Base-by-base conservation (phyloP, 2,797 vertebrate species). In the Chelidonichthys spinosus region DNA sequence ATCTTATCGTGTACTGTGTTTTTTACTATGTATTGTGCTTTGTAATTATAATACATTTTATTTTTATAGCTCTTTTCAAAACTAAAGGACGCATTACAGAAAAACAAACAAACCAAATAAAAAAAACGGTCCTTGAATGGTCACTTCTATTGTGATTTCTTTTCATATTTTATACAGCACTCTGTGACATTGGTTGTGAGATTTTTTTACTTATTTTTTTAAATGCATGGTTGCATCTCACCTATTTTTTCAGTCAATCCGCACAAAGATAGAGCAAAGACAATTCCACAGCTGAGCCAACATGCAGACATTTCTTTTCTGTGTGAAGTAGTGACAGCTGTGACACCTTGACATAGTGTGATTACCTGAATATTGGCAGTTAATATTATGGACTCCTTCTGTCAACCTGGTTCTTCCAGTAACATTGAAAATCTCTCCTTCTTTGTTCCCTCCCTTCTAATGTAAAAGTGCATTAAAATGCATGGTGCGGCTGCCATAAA, bases 391-490 rank as follows among this genome's bases (percentile, higher is more conserved):
- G 37, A 17, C 59, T 63, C 66, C 76, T 72, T 55, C 74, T 46
- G 52, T 84, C 74, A 82, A 84, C 82, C 73, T 82, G 80, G 72
- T 85, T 87, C 68, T 78, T 63, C 67, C 81, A 86, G 81, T 63
- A 83, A 84, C 83, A 87, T 78, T 70, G 69, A 68, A 90, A 87
- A 89, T 86, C 71, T 72, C 67, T 78, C 37, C 72, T 73, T 79
- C 25, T 25, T 82, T 89, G 66, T 89, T 77, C 68, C 46, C 25
- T 63, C 60, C 52, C 76, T 63, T 60, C 64, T 70, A 69, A 79
- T 74, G 58, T 74, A 79, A 70, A 86, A 74, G 74, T 74, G 47
- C 63, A 85, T 87, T 80, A 80, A 88, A 85, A 87, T 76, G 76
- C 83, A 84, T 55, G 69, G 37, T 18, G 60, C 5, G 3, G 71